These are phyloP conservation scores for Leptinotarsa haldemani DNA, from an alignment of 2,888 invertebrate species.

Conservation along the genomic window DNA sequence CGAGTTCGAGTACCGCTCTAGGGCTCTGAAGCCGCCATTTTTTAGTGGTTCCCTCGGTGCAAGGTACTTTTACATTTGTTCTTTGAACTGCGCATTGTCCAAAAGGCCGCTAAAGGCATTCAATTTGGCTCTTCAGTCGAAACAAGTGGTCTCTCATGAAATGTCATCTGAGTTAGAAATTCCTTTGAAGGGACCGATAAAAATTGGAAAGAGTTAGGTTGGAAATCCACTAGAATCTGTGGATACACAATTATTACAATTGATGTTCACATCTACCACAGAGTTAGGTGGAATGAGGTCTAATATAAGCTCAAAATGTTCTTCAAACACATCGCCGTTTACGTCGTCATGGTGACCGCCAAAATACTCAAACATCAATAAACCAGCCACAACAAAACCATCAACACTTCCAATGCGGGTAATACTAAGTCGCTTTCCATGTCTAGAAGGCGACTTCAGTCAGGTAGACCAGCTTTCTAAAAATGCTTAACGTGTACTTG, in stretches of 20 bases:
- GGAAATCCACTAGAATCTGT: background rate
- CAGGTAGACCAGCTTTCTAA: too few relatives aligned
- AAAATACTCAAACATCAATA: too few relatives aligned
- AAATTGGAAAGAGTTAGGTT: background rate
- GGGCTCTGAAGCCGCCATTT: slow-evolving; percentile 19
- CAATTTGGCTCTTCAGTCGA: slow-evolving; percentile 36
- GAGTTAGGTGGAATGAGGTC: too few relatives aligned
- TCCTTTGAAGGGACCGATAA: background rate
- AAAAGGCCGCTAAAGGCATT: slow-evolving; percentile 32
- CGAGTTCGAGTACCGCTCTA: slow-evolving; percentile 48
- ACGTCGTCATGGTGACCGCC: too few relatives aligned
- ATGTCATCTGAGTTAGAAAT: slow-evolving; percentile 8
- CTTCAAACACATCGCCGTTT: too few relatives aligned
- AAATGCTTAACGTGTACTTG: too few relatives aligned
- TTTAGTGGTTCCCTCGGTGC: slow-evolving; percentile 51
- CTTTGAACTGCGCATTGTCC: slow-evolving; percentile 37
- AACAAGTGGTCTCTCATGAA: slow-evolving; percentile 6
- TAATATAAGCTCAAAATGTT: too few relatives aligned
- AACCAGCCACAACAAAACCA: too few relatives aligned
- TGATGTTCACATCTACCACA: background rate
- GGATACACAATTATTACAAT: background rate
- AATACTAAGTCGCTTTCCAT: too few relatives aligned
- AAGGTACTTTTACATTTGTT: slow-evolving; percentile 29
- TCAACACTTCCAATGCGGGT: too few relatives aligned
- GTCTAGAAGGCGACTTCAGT: too few relatives aligned